Conservation (phyloP, 2,797 vertebrate genomes). For the Sebastes diaconus region DNA sequence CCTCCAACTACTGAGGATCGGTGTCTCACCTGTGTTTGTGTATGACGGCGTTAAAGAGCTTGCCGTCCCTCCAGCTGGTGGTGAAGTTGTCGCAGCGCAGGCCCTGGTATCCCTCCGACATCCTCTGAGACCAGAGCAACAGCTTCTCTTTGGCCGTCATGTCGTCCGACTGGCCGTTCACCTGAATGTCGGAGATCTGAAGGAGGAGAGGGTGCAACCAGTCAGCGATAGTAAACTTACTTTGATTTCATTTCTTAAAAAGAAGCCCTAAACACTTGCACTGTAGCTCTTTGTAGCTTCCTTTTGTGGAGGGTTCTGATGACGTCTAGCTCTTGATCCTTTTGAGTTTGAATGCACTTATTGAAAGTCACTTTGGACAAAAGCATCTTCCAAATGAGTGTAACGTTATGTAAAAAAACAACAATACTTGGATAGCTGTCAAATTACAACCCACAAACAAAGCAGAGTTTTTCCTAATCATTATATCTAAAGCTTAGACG, state of each 20-base stretch:
- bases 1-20: background rate
- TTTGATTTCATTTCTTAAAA: background rate
- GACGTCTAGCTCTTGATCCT: background rate
- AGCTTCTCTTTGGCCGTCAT: constrained; percentile 99
- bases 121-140: constrained; percentile 95
- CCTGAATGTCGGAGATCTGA: constrained; percentile 98
- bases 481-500: background rate
- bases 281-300: background rate
- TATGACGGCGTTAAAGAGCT: constrained; percentile 94
- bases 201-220: background rate
- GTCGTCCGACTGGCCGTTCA: constrained; percentile 95
- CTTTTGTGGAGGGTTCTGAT: background rate
- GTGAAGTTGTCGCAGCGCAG: constrained; percentile 97
- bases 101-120: constrained; percentile 93
- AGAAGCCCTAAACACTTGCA: background rate
- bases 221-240: background rate
- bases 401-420: background rate
- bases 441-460: background rate
- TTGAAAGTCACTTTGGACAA: background rate
- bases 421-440: background rate
- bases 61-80: constrained; percentile 92
- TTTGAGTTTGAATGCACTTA: background rate
- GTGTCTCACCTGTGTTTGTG: constrained; percentile 89
- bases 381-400: background rate
- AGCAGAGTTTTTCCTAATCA: background rate